phyloP scores from a whole-genome alignment of 2,888 invertebrate species.

The Nebria brevicollis region DNA sequence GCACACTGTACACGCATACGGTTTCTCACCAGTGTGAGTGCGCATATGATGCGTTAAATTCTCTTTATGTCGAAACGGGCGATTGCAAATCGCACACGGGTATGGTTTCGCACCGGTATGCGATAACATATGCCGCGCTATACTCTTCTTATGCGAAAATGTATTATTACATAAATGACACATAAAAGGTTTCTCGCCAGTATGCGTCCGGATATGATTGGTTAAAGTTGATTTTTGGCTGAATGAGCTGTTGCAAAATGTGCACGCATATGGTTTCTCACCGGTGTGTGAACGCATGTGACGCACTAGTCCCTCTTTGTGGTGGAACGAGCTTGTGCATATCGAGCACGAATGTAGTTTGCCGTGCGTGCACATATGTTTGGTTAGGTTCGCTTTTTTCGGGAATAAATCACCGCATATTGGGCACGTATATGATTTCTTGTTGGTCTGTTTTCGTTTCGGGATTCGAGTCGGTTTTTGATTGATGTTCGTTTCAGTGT shows the following conservation, averaged over 20 bases:
- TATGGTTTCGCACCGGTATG: not conserved
- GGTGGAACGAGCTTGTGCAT: not conserved
- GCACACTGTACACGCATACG: not conserved
- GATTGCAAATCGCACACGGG: not conserved
- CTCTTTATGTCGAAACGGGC: not conserved
- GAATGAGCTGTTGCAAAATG: not conserved
- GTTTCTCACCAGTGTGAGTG: not conserved
- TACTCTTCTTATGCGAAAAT: not conserved
- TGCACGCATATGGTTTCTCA: not conserved
- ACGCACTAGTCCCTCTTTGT: not conserved
- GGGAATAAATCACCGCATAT: not conserved
- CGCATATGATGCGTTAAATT: not conserved
- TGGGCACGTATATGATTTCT: not conserved
- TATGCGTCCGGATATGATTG: not conserved
- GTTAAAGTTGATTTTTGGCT: not conserved
- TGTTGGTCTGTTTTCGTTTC: not conserved
- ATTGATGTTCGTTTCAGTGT: too few relatives aligned
- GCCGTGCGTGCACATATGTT: too few relatives aligned
- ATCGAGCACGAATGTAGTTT: not conserved
- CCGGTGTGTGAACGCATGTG: conserved; percentile 1
- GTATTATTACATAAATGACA: not conserved
- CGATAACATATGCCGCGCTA: not conserved
- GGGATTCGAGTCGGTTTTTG: too few relatives aligned
- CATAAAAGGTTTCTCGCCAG: not conserved
- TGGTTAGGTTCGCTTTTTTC: too few relatives aligned